Base-by-base conservation (phyloP, 2,888 invertebrate genomes). In the Bellardia pandia region DNA sequence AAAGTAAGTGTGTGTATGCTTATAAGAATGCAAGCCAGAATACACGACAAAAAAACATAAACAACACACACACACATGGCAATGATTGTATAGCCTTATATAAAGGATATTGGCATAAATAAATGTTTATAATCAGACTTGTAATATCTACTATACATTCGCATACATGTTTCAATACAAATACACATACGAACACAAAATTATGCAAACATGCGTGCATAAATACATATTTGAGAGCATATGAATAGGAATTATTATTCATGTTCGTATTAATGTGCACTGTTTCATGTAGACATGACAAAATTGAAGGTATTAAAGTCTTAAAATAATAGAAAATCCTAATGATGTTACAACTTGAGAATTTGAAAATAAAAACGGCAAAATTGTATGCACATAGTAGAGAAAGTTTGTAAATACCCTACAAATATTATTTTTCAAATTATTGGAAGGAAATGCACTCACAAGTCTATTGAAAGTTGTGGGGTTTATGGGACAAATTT, bases 61-160 rank as follows among this genome's bases (percentile, higher is more conserved):
- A 69, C 13, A 9, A 1, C 23, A 66, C 13, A 40, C 16, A 53
- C 13, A 80, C 16, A 53, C 14, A 80, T 58, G 60, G 16, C 66
- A 3, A 23, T 5, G 40, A 53, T 53, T 76, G 40, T 56, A 23
- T 23, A 56, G 23, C 7, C 11, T 33, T 2, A 14, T 69, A 48
- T 48, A 40, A 76, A 69, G 66, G 51, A 84, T 74, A 66, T 74
- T 66, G 72, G 78, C 51, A 74, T 78, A 74, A 79, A 81, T 80
- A 78, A 86, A 86, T 86, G 77, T 81, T 80, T 84, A 75, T 81
- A 81, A 84, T 85, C 81, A 77, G 74, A 68, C 68, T 53, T 72
- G 74, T 79, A 74, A 85, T 79, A 53, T 69, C 51, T 66, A 37
- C 71, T 45, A 72, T 69, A 71, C 48, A 81, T 81, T 71, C 79